A percentile compares a stretch with the other conserved stretches of the same genome.
Conservation (phyloP, 1,140 invertebrate genomes). For the Pinna nobilis region DNA sequence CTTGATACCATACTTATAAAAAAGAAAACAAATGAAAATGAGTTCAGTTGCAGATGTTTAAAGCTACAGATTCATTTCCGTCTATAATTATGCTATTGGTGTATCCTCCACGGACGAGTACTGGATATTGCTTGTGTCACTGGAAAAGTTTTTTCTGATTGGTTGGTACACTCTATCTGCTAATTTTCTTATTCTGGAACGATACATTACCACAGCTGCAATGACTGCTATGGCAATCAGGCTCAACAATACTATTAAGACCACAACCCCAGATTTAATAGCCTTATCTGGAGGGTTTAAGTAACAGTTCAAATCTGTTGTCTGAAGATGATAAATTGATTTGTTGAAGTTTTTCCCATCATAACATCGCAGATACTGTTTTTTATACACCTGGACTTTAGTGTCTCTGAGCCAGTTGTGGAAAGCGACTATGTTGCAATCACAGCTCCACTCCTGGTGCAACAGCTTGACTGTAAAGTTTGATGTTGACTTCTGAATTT, state of each 20-base stretch:
- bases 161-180: not conserved
- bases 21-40: no score
- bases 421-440: conserved; percentile 22
- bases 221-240: conserved; percentile 1
- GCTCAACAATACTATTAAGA: conserved; percentile 20
- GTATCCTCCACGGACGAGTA: conserved; percentile 29
- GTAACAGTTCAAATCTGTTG: not conserved
- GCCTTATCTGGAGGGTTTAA: not conserved
- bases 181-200: not conserved
- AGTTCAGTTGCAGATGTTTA: no score
- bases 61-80: no score
- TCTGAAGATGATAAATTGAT: not conserved
- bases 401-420: conserved; percentile 19
- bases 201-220: not conserved
- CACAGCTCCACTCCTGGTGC: conserved; percentile 24
- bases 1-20: no score
- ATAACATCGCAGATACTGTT: not conserved
- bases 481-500: not conserved
- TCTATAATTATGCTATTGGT: no score
- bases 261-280: conserved; percentile 3
- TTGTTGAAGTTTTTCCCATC: conserved; percentile 16
- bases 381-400: conserved; percentile 10
- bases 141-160: conserved; percentile 5
- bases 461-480: conserved; percentile 11
- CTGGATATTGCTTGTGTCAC: conserved; percentile 1